Base-by-base conservation (phyloP, 2,797 vertebrate species). In the Chrosomus eos region DNA sequence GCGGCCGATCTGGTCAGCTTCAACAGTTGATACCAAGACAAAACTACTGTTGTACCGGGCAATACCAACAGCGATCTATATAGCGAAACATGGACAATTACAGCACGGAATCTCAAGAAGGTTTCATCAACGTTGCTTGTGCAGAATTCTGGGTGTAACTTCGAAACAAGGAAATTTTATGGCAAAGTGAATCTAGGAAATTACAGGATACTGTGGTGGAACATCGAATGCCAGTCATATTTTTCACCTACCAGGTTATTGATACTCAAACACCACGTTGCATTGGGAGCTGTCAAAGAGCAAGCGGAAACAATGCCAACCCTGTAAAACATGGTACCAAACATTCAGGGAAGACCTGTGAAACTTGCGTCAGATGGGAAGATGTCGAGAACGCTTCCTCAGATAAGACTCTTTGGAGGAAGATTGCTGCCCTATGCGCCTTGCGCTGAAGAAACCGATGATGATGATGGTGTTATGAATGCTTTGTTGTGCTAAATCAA, bases 401-500 rank as follows among this genome's bases (percentile, higher is more conserved):
- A 11, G 2, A 23, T 38, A 38, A 38, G 18, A 11, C 66, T 38
- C 33, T 5, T 36, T 36, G 18, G 9, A 70, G 38, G 36, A n/a
- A 43, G 5, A 5, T 71, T 71, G 23, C 36, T 26, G 11, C 38
- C 23, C 23, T n/a, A n/a, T n/a, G 36, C 1, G 1, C 3, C 7
- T 70, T 14, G 6, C 1, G 5, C 1, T 43, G 14, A 43, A 16
- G 23, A 6, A 71, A 71, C 23, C 28, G 7, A 18, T 64, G 62
- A 64, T 31, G 60, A 64, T n/a, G 23, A 31, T 31, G 62, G 26
- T 64, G 62, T 64, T 64, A 85, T 83, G 26, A 88, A 74, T 89
- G 88, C 82, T 84, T 82, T 86, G 77, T 83, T 86, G 66, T 78
- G 67, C 82, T 81, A 78, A 74, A 76, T 85, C 85, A 86, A 78